These are phyloP conservation scores for Anser brachyrhynchus DNA, from an alignment of 2,113 vertebrate species.

Conservation along the genomic window DNA sequence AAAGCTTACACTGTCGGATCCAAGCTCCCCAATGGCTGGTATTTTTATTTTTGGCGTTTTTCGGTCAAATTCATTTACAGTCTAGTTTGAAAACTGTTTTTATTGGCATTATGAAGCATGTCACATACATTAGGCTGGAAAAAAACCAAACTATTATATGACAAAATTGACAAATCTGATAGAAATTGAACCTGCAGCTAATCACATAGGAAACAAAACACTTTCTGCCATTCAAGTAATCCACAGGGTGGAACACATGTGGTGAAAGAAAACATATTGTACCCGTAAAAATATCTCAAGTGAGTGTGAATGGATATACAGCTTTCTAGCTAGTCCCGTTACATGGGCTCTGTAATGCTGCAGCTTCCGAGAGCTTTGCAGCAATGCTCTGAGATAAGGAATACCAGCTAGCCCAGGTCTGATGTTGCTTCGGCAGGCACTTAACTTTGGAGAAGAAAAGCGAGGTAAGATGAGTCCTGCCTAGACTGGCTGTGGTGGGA, in stretches of 20 bases:
- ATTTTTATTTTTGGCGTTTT: background rate
- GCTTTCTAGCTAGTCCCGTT: background rate
- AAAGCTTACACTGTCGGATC: constrained; percentile 2
- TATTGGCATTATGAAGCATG: constrained; percentile 25
- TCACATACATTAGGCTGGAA: constrained; percentile 24
- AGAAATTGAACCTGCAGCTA: constrained; percentile 55
- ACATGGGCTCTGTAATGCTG: background rate
- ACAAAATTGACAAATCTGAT: constrained; percentile 37
- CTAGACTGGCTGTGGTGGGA: background rate
- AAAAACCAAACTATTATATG: background rate
- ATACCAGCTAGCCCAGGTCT: background rate
- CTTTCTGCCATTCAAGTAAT: background rate
- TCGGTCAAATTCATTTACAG: background rate
- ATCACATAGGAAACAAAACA: constrained; percentile 13
- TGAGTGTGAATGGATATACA: background rate
- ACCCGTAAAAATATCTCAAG: constrained; percentile 3
- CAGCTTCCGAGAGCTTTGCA: background rate
- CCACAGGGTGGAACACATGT: background rate
- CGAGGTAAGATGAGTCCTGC: background rate
- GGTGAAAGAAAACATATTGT: constrained; percentile 43
- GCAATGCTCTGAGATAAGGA: fast-evolving
- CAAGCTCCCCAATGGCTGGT: background rate
- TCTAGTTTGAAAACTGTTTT: constrained; percentile 32
- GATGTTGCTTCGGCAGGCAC: background rate
- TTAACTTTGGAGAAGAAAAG: background rate